Conservation (phyloP, 2,888 invertebrate genomes). For the Stegana nigrithorax region DNA sequence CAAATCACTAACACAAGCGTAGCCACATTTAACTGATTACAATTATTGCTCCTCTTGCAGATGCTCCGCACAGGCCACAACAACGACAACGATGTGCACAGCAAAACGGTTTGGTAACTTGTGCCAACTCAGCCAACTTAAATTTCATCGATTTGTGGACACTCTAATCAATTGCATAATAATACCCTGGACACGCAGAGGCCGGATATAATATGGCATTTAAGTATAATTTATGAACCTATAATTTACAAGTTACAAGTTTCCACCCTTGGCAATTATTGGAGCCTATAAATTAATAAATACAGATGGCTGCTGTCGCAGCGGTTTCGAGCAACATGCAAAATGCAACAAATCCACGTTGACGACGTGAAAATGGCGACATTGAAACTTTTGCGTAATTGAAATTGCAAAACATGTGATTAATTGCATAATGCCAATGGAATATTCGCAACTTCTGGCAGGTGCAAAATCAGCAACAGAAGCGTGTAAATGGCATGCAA, state of each 20-base stretch:
- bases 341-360: background rate
- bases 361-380: conserved; percentile 24
- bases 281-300: conserved; percentile 2
- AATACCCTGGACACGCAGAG: too few relatives aligned
- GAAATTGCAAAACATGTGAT: conserved; percentile 28
- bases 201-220: too few relatives aligned
- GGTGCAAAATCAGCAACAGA: background rate
- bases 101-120: too few relatives aligned
- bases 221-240: background rate
- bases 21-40: too few relatives aligned
- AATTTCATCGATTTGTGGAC: too few relatives aligned
- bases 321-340: background rate
- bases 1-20: too few relatives aligned
- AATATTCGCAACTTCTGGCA: conserved; percentile 44
- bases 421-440: conserved; percentile 44
- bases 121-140: too few relatives aligned
- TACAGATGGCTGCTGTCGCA: background rate
- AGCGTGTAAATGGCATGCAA: too few relatives aligned
- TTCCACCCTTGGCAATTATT: background rate
- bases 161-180: too few relatives aligned
- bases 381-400: conserved; percentile 15
- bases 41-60: too few relatives aligned
- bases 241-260: conserved; percentile 3
- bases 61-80: too few relatives aligned
- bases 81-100: too few relatives aligned